Conservation (phyloP, 2,797 vertebrate genomes). For the Coilia nasus region DNA sequence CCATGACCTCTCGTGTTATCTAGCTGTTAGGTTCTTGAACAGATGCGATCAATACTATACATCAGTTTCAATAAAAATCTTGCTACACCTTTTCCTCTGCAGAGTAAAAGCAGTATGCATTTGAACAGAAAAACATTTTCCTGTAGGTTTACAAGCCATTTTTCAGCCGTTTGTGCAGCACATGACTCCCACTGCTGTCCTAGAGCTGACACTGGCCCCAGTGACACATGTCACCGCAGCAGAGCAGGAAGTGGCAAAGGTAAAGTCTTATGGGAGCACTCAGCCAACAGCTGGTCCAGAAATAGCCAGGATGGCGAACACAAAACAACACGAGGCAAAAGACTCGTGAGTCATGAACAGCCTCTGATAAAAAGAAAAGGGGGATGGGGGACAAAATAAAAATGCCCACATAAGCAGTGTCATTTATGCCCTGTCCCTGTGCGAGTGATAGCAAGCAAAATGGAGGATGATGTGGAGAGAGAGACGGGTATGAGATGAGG, state of each 20-base stretch:
- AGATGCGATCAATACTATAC: too few relatives aligned
- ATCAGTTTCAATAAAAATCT: too few relatives aligned
- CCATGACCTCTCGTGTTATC: too few relatives aligned
- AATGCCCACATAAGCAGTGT: conserved; percentile 30
- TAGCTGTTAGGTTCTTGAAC: too few relatives aligned
- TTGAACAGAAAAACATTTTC: too few relatives aligned
- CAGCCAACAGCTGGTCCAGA: conserved; percentile 17
- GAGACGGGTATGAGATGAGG: conserved; percentile 19
- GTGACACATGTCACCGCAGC: conserved; percentile 20
- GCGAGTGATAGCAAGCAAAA: conserved; percentile 38
- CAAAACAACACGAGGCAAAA: conserved; percentile 20
- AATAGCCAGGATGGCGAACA: conserved; percentile 17
- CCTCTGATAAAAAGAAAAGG: not conserved
- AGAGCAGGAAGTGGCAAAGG: conserved; percentile 7
- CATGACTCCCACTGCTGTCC: not conserved
- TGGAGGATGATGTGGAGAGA: conserved; percentile 24
- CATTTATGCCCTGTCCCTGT: conserved; percentile 6
- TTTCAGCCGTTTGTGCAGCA: not conserved
- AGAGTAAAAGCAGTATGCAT: too few relatives aligned
- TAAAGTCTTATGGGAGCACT: not conserved
- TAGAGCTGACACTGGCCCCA: conserved; percentile 23
- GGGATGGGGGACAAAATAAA: too few relatives aligned
- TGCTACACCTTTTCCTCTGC: too few relatives aligned
- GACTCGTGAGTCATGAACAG: not conserved
- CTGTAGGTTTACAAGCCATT: too few relatives aligned